phyloP scores from a whole-genome alignment of 1,140 invertebrate genomes.

The Pseudomyrmex concolor region DNA sequence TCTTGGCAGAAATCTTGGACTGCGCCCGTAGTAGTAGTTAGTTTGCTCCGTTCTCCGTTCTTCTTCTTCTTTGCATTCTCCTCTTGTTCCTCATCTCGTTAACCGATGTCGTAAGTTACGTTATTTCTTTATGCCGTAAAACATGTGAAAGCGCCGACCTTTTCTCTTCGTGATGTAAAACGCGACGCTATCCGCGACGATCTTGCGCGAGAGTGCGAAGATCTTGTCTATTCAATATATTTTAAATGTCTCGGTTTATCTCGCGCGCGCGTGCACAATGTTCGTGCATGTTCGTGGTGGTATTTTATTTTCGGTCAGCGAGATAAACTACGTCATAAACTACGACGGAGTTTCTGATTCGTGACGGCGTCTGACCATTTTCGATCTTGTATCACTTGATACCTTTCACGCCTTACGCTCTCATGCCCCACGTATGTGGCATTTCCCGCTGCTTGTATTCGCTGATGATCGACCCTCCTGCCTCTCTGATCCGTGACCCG shows the following conservation, averaged over 20 bases:
- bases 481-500: conserved; percentile 68
- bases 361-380: conserved; percentile 38
- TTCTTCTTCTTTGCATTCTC: conserved; percentile 25
- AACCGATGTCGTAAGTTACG: conserved; percentile 59
- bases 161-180: background rate
- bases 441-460: conserved; percentile 58
- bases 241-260: conserved; percentile 9
- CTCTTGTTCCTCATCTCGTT: conserved; percentile 41
- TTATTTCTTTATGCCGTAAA: conserved; percentile 49
- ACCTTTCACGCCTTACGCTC: conserved; percentile 53
- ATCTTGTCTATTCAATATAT: conserved; percentile 45
- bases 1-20: conserved; percentile 63
- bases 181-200: background rate
- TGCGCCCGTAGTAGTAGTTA: conserved; percentile 41
- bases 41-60: conserved; percentile 42
- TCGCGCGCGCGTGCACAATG: background rate
- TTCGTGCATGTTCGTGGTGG: no score
- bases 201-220: background rate
- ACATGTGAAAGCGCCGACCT: background rate
- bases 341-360: conserved; percentile 4
- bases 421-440: conserved; percentile 28
- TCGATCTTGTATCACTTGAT: conserved; percentile 62
- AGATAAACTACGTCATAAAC: background rate
- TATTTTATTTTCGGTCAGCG: conserved; percentile 24
- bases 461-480: conserved; percentile 48